Evolutionary conservation across 1,140 invertebrate genomes (phyloP), one percentile per base, ranked within the genome.

Genomic region (Akabosia matsudoensis): DNA sequence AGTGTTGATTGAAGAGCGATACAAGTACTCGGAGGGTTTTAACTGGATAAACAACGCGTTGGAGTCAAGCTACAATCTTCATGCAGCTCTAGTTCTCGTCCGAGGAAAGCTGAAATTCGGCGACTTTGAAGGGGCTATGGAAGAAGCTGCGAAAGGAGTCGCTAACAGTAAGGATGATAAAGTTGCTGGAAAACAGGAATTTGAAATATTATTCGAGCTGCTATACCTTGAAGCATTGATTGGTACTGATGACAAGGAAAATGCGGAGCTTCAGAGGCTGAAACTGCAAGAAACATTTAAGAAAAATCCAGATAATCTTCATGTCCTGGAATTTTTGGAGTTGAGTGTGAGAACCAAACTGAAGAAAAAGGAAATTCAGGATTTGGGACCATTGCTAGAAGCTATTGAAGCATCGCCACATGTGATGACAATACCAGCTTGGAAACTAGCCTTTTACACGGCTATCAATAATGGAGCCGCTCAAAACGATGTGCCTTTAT

Each of bases 51-150:
- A 67, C 24, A 52, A 34, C 26, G 79, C 74, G 3, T 31, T 78
- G 22, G 79, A 79, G 54, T 77, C 76, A 14, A 70, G 24, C 28
- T 74, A 75, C 22, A 74, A 78, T 64, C 1, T 61, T 30, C 54
- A 45, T 26, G 79, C 76, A 14, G 70, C 73, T 1, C 33, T 77
- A 24, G 33, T 78, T 24, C 70, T 79, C 4, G 33, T 78, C 24
- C 52, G 37, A 1, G 33, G 26, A 4, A 74, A 73, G 51, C 24
- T 77, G 24, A 73, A 61, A 28, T 34, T 76, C 28, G 73, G 79
- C 24, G 76, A 79, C 61, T 79, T 54, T 78, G 33, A 54, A 24
- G 37, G 70, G 16, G 79, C 74, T 0, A n/a, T 72, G 30, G 74
- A 77, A 33, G 73, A 74, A 30, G 33, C n/a, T 30, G 51, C 34